Conservation (phyloP, 1,140 invertebrate genomes). For the Drosophila sproati region DNA sequence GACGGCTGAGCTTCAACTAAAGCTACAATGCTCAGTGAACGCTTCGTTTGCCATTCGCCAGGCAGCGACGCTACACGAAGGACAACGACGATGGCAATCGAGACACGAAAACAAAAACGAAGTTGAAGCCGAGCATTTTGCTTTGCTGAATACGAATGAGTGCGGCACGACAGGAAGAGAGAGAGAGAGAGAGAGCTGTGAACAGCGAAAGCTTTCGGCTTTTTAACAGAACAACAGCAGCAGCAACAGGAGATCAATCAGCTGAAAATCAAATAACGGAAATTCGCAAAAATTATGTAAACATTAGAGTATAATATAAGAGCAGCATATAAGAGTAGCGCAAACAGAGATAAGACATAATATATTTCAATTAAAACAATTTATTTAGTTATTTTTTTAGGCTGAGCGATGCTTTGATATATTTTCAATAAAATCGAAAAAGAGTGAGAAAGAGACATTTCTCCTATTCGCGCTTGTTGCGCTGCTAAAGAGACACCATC, state of each 20-base stretch:
- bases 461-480: not conserved
- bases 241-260: constrained; percentile 18
- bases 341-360: not conserved
- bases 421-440: no score
- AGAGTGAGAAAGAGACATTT: no score
- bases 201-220: not conserved
- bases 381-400: not conserved
- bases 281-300: not conserved
- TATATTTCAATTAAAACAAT: not conserved
- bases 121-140: not conserved
- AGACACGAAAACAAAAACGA: constrained; percentile 7
- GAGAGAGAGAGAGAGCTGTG: not conserved
- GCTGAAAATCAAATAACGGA: not conserved
- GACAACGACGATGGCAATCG: constrained; percentile 13
- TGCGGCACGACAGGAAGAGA: not conserved
- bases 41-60: constrained; percentile 34
- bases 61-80: constrained; percentile 1
- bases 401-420: no score
- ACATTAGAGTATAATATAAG: no score
- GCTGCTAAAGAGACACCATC: not conserved
- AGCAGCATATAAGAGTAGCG: no score
- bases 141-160: constrained; percentile 34
- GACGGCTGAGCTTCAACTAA: constrained; percentile 76
- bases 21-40: constrained; percentile 21
- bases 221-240: not conserved